Base-by-base conservation (phyloP, 2,797 vertebrate genomes). In the Heterohyrax brucei region DNA sequence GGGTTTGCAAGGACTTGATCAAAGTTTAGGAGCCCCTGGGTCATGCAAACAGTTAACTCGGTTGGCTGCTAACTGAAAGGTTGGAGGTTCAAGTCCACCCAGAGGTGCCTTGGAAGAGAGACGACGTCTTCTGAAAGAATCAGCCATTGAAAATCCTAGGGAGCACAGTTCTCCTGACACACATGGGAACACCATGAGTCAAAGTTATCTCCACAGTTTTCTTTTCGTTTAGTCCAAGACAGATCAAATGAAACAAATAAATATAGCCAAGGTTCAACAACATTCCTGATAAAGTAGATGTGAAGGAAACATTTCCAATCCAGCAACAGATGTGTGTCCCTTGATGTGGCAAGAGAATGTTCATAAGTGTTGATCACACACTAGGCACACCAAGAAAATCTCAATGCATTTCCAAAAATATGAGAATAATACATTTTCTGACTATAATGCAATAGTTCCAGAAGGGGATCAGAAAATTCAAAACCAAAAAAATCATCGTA, bases 301-400 rank as follows among this genome's bases (percentile, higher is more conserved):
- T 24, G n/a, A 50, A 21, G 56, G n/a, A 81, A 6, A 19, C 1
- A 1, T n/a, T 64, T 10, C 68, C 2, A 3, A 10, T 10, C 7
- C 30, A 48, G 39, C 16, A 44, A 13, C 10, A 13, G 59, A 21
- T 28, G 13, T 0, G 1, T 22, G 6, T 24, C 5, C 2, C 28
- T 56, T 10, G 21, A 7, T 0, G 0, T 1, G 5, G 28, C 8
- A 2, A 24, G 5, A 62, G 33, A 13, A 50, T 4, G n/a, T 9
- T 19, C 33, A 1, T 5, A 70, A 24, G 76, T 3, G 3, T 21
- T 33, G 39, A 48, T 64, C 26, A 2, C 14, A 10, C 61, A 0
- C 26, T 3, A 8, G 46, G 24, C 24, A 53, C n/a, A 10, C 77
- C 1, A 6, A 7, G 21, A 46, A 66, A 79, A 28, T 19, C 28